Base-by-base conservation (phyloP, 2,113 vertebrate genomes). In the Actinemys pallida region DNA sequence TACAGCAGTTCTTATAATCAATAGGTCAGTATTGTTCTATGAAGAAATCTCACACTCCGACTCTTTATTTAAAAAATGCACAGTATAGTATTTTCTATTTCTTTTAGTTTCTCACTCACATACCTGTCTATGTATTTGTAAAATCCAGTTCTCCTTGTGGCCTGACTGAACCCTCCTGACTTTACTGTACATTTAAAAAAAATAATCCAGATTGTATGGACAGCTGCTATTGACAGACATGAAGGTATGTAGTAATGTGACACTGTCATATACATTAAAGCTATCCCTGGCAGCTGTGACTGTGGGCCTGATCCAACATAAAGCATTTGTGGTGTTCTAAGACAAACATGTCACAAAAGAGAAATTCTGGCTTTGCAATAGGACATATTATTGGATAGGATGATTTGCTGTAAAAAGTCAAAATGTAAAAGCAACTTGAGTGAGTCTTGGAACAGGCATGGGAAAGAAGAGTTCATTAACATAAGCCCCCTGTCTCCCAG, bases 161-260 rank as follows among this genome's bases (percentile, higher is more conserved):
- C 83, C 4, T 11, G 65, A 12, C 39, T 35, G 65, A 85, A 78
- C 5, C 3, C 81, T 49, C 42, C 16, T 53, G 59, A n/a, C 20
- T 72, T 39, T 39, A 75, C 0, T 1, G 25, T 35, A 59, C 0
- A 0, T 5, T 84, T 22, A 13, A 16, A 39, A 14, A 9, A 2
- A 42, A 35, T n/a, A 42, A 35, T 42, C 87, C 50, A 69, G 54
- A 54, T 54, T 81, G 12, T 17, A 4, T 39, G 84, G 87, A 20
- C 97, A 97, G 92, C 93, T 97, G 93, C 56, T 80, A 25, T 35
- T 80, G 83, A 90, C 59, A 53, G 81, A 87, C 94, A n/a, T 92
- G 54, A 10, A 96, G 90, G 76, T 31, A 83, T 94, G 94, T 89
- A 13, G 94, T 93, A 97, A 96, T 0, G 8, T 90, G 91, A 95